Base-by-base conservation (phyloP, 2,113 vertebrate genomes). In the Gymnobelideus leadbeateri region DNA sequence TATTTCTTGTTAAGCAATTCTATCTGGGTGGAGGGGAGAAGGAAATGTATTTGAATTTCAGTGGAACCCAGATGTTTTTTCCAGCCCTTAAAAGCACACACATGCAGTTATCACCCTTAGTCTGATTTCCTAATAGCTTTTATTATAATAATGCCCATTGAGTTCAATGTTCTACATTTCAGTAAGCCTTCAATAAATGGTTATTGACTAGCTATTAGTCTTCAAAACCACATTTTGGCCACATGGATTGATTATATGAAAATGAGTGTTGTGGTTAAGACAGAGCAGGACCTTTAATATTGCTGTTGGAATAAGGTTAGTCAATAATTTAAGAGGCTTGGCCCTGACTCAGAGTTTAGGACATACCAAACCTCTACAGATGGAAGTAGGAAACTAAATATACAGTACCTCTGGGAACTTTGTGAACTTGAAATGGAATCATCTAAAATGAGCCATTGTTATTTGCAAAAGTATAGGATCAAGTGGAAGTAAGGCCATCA, bases 401-500 rank as follows among this genome's bases (percentile, higher is more conserved):
- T 61, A 55, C 10, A 92, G 49, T 91, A 28, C 77, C 47, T 90
- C 37, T 89, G 95, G 92, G 93, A 91, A 97, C 51, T 92, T 90
- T 91, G 51, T 47, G 46, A 46, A 77, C 49, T 90, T n/a, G 89
- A 68, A 91, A 94, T 51, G 3, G n/a, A 93, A 2, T 8, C 90
- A 91, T 93, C 57, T 93, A 92, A 96, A 97, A 93, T 93, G 94
- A 96, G 95, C 92, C 95, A 55, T 95, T 95, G 92, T 94, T 97
- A 96, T n/a, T 53, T 93, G 49, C 50, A 0, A 0, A 92, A 92
- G 57, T 95, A 93, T 90, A 97, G 89, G 94, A 97, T 96, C 97
- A 97, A 97, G 94, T 97, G 91, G 92, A 96, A 97, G 91, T 95
- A 96, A 97, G 53, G 0, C 93, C 96, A 97, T 95, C 97, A 98